phyloP scores from a whole-genome alignment of 2,113 vertebrate genomes.

The Oncorhynchus masou region DNA sequence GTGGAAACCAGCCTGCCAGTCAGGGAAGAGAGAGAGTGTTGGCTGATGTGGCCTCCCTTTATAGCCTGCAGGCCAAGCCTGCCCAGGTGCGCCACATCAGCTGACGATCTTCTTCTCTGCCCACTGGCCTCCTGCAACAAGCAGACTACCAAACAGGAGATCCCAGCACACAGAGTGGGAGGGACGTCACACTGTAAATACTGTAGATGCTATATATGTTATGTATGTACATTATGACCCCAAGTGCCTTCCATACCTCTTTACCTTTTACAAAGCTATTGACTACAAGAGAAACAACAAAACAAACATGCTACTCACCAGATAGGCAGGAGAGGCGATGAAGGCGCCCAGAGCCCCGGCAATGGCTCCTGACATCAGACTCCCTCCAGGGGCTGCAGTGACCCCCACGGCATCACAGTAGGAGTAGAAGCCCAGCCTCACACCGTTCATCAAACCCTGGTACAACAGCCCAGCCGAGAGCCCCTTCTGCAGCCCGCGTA shows the following conservation, averaged over 20 bases:
- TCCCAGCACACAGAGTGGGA: too few species aligned
- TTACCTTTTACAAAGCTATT: background rate
- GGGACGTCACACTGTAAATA: too few species aligned
- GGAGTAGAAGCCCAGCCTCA: slow-evolving; percentile 88
- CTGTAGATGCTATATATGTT: background rate
- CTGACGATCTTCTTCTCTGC: too few species aligned
- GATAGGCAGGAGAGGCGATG: slow-evolving; percentile 88
- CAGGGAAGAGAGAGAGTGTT: too few species aligned
- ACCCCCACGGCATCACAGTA: slow-evolving; percentile 77
- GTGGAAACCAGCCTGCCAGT: too few species aligned
- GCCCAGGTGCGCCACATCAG: too few species aligned
- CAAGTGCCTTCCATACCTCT: too few species aligned
- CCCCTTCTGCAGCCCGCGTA: slow-evolving; percentile 90
- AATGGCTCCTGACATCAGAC: slow-evolving; percentile 77
- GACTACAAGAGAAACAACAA: background rate
- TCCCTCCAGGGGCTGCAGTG: slow-evolving; percentile 77
- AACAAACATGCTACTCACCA: slow-evolving; percentile 75
- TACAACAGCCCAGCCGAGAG: slow-evolving; percentile 86
- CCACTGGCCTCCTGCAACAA: too few species aligned
- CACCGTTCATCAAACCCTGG: slow-evolving; percentile 90
- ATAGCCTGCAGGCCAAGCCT: too few species aligned
- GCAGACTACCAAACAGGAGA: too few species aligned
- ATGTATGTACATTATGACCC: background rate
- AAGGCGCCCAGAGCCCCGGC: slow-evolving; percentile 87
- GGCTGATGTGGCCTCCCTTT: too few species aligned